Percentiles rank a stretch among this genome's conserved stretches.
phyloP scores from a whole-genome alignment of 2,888 invertebrate species.

The Poecilus cupreus region DNA sequence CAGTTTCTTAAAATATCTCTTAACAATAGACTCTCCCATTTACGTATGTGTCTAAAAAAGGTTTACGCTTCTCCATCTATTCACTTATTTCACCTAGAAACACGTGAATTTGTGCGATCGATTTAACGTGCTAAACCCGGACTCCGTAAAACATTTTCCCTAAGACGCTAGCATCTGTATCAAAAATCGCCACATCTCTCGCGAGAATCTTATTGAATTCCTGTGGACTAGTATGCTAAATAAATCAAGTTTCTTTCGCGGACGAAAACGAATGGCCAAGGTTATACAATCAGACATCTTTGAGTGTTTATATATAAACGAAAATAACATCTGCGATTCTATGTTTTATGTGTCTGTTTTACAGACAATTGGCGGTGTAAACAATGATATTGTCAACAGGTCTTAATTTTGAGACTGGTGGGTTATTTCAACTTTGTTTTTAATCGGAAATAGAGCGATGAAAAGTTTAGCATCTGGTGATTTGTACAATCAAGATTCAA shows the following conservation, averaged over 20 bases:
- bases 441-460: background rate
- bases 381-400: background rate
- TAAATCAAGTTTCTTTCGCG: slow-evolving; percentile 2
- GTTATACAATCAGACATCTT: slow-evolving; percentile 3
- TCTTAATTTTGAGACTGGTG: background rate
- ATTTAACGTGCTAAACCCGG: background rate
- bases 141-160: background rate
- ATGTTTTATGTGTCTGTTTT: background rate
- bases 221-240: background rate
- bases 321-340: background rate
- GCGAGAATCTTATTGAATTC: background rate
- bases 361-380: background rate
- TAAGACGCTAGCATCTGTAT: background rate
- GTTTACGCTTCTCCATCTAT: slow-evolving; percentile 8
- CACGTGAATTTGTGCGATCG: slow-evolving; percentile 22
- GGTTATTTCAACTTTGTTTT: background rate
- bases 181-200: background rate
- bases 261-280: background rate
- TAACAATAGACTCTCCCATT: slow-evolving; percentile 23
- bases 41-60: slow-evolving; percentile 32
- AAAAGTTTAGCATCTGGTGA: background rate
- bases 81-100: slow-evolving; percentile 27
- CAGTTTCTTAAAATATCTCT: background rate
- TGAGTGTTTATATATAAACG: slow-evolving; percentile 6
- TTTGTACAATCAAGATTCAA: too few species aligned